Percentiles rank a stretch among this genome's conserved stretches.
phyloP scores from a whole-genome alignment of 2,888 invertebrate genomes.

The Congeria kusceri region DNA sequence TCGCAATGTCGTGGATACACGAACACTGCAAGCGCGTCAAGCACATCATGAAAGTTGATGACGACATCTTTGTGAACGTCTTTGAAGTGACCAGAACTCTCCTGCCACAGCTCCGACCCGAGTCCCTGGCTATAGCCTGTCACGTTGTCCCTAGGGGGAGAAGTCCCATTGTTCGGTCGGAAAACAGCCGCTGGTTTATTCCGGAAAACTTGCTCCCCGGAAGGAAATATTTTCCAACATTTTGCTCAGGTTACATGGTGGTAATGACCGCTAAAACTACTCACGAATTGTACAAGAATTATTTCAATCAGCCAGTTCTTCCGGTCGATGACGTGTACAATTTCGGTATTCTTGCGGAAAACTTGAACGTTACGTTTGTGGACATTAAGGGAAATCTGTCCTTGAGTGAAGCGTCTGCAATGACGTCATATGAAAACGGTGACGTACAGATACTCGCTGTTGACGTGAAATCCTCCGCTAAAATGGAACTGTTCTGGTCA shows the following conservation, averaged over 20 bases:
- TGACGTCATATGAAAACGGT: constrained; percentile 59
- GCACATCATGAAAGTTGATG: constrained; percentile 71
- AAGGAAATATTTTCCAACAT: constrained; percentile 74
- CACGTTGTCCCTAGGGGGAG: constrained; percentile 64
- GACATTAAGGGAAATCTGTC: constrained; percentile 94
- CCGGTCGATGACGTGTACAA: constrained; percentile 82
- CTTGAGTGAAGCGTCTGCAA: constrained; percentile 87
- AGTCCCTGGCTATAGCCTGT: constrained; percentile 65
- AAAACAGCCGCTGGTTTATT: constrained; percentile 74
- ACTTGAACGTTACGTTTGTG: constrained; percentile 67
- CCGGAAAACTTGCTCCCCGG: constrained; percentile 63
- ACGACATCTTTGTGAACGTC: constrained; percentile 76
- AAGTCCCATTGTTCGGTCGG: constrained; percentile 69
- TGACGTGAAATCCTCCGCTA: background rate
- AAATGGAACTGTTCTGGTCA: no score
- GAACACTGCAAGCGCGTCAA: constrained; percentile 56
- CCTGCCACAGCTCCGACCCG: constrained; percentile 58
- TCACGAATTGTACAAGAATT: constrained; percentile 72
- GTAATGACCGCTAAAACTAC: constrained; percentile 73
- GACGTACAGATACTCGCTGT: constrained; percentile 39
- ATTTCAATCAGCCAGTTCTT: constrained; percentile 72
- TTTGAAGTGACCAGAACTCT: constrained; percentile 68
- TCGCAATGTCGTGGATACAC: constrained; percentile 66
- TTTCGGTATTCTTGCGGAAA: constrained; percentile 74
- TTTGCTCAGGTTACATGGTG: constrained; percentile 80